phyloP scores from a whole-genome alignment of 2,113 vertebrate species.

The Toxostoma redivivum region DNA sequence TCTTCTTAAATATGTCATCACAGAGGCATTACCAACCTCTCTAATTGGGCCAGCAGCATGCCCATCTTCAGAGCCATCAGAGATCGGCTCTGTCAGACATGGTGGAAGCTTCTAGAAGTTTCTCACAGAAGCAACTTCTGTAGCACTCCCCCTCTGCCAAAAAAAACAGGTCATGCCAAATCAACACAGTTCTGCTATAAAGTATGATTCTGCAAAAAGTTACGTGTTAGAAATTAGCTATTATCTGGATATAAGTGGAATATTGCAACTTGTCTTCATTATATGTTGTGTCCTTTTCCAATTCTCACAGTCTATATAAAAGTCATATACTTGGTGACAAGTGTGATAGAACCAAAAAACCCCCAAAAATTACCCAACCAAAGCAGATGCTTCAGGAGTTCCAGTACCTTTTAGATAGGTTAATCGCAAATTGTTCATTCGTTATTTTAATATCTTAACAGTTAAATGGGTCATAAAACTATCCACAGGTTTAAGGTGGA shows the following conservation, averaged over 20 bases:
- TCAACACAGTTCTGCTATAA: neutral
- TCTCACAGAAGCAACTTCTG: neutral
- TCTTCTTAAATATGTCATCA: too few species aligned
- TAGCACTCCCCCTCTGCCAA: neutral
- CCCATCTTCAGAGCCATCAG: neutral
- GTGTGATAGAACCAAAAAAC: neutral
- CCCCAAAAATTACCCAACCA: neutral
- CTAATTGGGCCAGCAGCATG: neutral
- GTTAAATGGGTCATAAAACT: neutral
- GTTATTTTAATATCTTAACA: neutral
- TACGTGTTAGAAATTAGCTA: neutral
- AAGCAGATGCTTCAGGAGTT: neutral
- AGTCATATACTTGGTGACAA: neutral
- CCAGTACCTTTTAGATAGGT: neutral
- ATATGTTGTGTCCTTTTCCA: neutral
- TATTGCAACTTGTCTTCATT: neutral
- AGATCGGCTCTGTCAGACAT: neutral
- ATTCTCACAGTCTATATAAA: neutral
- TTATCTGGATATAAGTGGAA: neutral
- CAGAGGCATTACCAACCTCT: neutral
- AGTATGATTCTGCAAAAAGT: neutral
- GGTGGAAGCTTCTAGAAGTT: neutral
- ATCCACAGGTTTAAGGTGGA: neutral
- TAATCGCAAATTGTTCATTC: neutral
- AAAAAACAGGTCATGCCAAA: neutral